Percentiles rank a stretch among this genome's conserved stretches.
phyloP scores from a whole-genome alignment of 2,888 invertebrate genomes.

The Falcaria lacertinaria region DNA sequence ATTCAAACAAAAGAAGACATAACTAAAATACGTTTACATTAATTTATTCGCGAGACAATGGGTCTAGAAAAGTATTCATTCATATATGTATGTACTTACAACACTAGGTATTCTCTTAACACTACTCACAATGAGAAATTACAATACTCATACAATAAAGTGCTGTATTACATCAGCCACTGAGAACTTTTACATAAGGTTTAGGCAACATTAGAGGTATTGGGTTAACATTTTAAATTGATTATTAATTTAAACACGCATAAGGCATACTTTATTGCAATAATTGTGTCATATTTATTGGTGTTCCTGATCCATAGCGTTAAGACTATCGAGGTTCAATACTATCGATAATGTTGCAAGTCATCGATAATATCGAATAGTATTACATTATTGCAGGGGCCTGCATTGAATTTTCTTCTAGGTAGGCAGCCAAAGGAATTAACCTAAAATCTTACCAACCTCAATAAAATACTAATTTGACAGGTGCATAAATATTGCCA shows the following conservation, averaged over 20 bases:
- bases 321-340: too few relatives aligned
- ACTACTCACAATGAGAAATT: not conserved
- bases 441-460: too few relatives aligned
- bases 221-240: not conserved
- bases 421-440: too few relatives aligned
- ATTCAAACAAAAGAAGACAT: not conserved
- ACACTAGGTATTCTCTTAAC: not conserved
- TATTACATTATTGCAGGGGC: too few relatives aligned
- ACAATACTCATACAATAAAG: not conserved
- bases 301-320: too few relatives aligned
- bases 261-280: not conserved
- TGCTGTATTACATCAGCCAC: not conserved
- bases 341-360: too few relatives aligned
- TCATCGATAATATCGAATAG: too few relatives aligned
- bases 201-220: not conserved
- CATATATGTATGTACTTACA: not conserved
- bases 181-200: not conserved
- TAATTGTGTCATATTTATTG: too few relatives aligned
- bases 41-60: constrained; percentile 2
- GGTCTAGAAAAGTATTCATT: constrained; percentile 1
- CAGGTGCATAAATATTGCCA: too few relatives aligned
- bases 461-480: too few relatives aligned
- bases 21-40: not conserved
- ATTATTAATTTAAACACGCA: too few relatives aligned
- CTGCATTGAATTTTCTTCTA: too few relatives aligned